Base-by-base conservation (phyloP, 2,888 invertebrate species). In the Diarsia brunnea region DNA sequence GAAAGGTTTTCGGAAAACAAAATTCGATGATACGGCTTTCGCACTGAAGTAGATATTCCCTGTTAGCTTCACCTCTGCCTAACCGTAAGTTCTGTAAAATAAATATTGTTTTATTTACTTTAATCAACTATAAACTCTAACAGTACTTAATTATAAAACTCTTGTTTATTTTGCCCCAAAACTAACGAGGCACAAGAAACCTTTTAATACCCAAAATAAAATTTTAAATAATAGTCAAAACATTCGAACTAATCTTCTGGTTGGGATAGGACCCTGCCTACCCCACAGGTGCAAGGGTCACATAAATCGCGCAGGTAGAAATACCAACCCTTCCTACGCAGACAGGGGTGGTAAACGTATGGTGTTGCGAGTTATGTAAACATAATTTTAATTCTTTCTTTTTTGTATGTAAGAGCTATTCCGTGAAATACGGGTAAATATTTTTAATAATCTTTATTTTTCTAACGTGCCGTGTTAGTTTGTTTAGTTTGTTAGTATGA, bases 271-370 rank as follows among this genome's bases (percentile, higher is more conserved):
- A 43, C 63, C 43, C 43, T 63, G 63, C 61, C 60, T 71, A 78
- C 84, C 78, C 84, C 89, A 90, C 93, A 93, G 92, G 93, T 91
- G 92, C 83, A 76, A 60, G 81, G 89, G 87, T 86, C 88, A 84
- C 89, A 91, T 92, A 91, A 91, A 91, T 92, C 89, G 91, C 84
- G 87, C 93, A 94, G 93, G 93, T 93, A 93, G 87, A 91, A 92
- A 93, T 91, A 90, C 90, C 91, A 90, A 91, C 91, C 93, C 92
- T 90, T 90, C 90, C 75, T 78, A 78, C 61, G 58, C 60, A 60
- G 45, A 2, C 81, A 85, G 86, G 75, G 85, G 81, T 73, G 12
- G 43, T 16, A 27, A 85, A 86, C 79, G 0, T 70, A 21, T 61
- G 72, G 69, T 74, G 53, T 11, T 53, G 53, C n/a, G n/a, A 4